phyloP scores from a whole-genome alignment of 2,113 vertebrate species.

The Dasyurus viverrinus region DNA sequence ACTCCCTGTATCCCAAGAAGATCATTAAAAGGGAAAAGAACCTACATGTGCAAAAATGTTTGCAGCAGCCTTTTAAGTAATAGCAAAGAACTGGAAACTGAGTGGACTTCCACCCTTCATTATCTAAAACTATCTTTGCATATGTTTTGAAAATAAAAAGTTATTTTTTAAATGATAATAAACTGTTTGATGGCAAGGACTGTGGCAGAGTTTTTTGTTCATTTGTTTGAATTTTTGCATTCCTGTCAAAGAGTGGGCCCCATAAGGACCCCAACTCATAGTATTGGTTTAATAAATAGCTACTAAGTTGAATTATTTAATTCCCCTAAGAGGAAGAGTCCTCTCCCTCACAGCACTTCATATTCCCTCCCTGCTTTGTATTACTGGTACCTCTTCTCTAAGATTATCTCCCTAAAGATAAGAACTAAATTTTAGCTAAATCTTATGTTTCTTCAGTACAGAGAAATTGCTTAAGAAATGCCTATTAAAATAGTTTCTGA shows the following conservation, averaged over 20 bases:
- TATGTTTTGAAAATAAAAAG: too few species aligned
- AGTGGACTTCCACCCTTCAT: too few species aligned
- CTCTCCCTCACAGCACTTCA: background rate
- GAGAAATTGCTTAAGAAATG: background rate
- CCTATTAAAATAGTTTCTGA: background rate
- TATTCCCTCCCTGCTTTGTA: too few species aligned
- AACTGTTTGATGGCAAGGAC: background rate
- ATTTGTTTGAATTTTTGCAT: background rate
- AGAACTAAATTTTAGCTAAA: background rate
- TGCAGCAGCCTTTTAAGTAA: too few species aligned
- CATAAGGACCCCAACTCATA: fast-evolving
- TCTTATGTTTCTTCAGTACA: conserved; percentile 12
- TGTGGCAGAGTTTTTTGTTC: background rate
- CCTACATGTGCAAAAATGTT: too few species aligned
- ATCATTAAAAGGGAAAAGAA: too few species aligned
- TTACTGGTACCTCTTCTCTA: background rate
- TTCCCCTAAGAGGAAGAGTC: background rate
- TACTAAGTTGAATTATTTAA: too few species aligned
- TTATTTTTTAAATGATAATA: too few species aligned
- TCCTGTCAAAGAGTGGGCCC: background rate
- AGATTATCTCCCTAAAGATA: background rate
- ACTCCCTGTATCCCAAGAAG: too few species aligned
- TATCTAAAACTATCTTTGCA: too few species aligned
- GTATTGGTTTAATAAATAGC: background rate
- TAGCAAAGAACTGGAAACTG: too few species aligned